Evolutionary conservation across 2,797 vertebrate genomes (phyloP).

Genomic region (Mergus octosetaceus): DNA sequence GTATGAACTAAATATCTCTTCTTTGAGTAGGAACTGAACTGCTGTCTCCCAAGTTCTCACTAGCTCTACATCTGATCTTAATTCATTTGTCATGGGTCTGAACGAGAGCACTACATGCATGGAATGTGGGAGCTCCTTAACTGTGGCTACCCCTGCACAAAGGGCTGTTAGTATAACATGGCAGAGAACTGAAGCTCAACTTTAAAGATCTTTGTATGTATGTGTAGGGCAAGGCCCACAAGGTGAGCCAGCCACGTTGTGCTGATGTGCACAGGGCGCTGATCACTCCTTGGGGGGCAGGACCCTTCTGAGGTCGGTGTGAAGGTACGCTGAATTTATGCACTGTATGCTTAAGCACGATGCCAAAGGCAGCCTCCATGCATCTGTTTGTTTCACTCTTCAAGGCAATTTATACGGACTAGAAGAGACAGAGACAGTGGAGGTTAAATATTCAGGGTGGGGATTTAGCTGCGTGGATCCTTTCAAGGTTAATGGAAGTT

Average conservation of each 20-base stretch:
- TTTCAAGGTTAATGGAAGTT: constrained; percentile 56
- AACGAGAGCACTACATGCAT: not conserved
- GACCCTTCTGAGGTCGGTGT: not conserved
- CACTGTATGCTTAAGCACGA: not conserved
- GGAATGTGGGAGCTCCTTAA: not conserved
- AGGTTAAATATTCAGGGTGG: constrained; percentile 60
- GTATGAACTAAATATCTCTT: not conserved
- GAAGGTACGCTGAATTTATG: not conserved
- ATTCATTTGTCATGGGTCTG: not conserved
- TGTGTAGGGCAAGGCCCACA: not conserved
- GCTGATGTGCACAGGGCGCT: not conserved
- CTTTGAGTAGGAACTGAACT: not conserved
- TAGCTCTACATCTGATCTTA: not conserved
- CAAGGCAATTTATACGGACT: constrained; percentile 37
- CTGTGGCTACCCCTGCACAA: not conserved
- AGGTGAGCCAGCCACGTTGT: not conserved
- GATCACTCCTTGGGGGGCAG: not conserved
- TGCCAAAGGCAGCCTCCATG: not conserved
- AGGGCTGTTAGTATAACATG: not conserved
- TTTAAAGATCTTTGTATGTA: not conserved
- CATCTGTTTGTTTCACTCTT: constrained; percentile 18
- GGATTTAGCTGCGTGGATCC: constrained; percentile 28
- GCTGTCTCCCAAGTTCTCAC: not conserved
- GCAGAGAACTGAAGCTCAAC: not conserved
- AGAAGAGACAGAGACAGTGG: constrained; percentile 22